Percentiles rank a stretch among this genome's conserved stretches.
phyloP scores from a whole-genome alignment of 2,888 invertebrate genomes.

The Scaptodrosophila latifasciaeformis region DNA sequence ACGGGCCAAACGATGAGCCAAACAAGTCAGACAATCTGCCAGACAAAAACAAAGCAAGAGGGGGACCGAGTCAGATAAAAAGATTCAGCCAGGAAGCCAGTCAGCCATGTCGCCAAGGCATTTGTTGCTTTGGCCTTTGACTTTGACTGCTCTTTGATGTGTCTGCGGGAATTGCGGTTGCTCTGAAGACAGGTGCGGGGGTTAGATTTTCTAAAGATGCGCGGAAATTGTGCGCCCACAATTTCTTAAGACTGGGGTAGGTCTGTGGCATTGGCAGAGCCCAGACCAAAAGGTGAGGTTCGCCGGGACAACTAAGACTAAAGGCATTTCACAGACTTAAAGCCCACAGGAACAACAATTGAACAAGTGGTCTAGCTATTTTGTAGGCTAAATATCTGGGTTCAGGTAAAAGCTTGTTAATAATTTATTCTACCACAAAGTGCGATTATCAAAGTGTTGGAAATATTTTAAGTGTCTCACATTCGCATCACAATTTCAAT shows the following conservation, averaged over 20 bases:
- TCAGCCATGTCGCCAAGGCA: slow-evolving; percentile 38
- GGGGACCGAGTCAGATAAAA: not conserved
- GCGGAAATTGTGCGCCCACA: slow-evolving; percentile 59
- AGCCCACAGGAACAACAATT: slow-evolving; percentile 30
- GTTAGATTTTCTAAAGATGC: slow-evolving; percentile 10
- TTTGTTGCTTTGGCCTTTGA: slow-evolving; percentile 51
- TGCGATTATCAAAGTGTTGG: slow-evolving; percentile 68
- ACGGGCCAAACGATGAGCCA: too few species aligned
- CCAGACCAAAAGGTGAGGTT: too few species aligned
- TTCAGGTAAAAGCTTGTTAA: slow-evolving; percentile 57
- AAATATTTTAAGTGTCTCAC: slow-evolving; percentile 67
- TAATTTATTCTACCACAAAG: slow-evolving; percentile 67
- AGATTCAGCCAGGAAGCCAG: slow-evolving; percentile 23
- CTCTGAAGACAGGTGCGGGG: not conserved
- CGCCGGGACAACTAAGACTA: slow-evolving; percentile 30
- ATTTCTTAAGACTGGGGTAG: slow-evolving; percentile 58
- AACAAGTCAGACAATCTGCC: too few species aligned
- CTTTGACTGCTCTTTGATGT: slow-evolving; percentile 55
- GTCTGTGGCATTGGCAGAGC: too few species aligned
- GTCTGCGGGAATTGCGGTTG: slow-evolving; percentile 15
- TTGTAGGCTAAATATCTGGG: slow-evolving; percentile 52
- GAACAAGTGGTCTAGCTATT: not conserved
- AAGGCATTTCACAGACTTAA: slow-evolving; percentile 62
- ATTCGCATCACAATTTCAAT: too few species aligned
- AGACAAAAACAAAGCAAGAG: too few species aligned